Evolutionary conservation across 2,888 invertebrate genomes (phyloP).

Genomic region (Dryadula phaetusa): DNA sequence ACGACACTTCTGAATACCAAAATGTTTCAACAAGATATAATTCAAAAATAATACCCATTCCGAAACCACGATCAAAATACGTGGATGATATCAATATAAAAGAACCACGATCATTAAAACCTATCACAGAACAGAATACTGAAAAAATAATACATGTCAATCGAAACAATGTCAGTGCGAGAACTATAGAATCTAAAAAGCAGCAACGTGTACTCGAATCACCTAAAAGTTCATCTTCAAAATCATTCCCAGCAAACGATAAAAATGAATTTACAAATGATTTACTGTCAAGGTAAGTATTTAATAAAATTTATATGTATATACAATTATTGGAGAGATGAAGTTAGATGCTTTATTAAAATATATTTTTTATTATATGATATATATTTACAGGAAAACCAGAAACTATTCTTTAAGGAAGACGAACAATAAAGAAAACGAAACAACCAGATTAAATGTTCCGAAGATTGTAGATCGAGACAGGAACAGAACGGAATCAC

Average conservation of each 20-base stretch:
- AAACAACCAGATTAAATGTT: conserved; percentile 4
- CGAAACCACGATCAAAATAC: conserved; percentile 66
- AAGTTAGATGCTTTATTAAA: neutral
- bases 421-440: conserved; percentile 39
- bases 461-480: conserved; percentile 19
- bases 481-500: conserved; percentile 27
- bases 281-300: conserved; percentile 5
- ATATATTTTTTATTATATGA: neutral
- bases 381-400: conserved; percentile 26
- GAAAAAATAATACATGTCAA: conserved; percentile 50
- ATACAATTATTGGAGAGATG: too few relatives aligned
- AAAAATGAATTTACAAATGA: conserved; percentile 4
- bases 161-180: conserved; percentile 58
- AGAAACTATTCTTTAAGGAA: conserved; percentile 29
- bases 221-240: conserved; percentile 19
- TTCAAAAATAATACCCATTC: conserved; percentile 64
- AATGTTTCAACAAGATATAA: conserved; percentile 57
- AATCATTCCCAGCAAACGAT: neutral
- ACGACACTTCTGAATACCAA: conserved; percentile 72
- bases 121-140: conserved; percentile 65
- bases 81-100: conserved; percentile 56
- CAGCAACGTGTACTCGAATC: conserved; percentile 40
- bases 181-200: conserved; percentile 39
- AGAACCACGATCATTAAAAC: conserved; percentile 58
- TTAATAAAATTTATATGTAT: neutral